These are phyloP conservation scores for Meandrina meandrites DNA, from an alignment of 92 coral and sea anemone species.

Conservation along the genomic window DNA sequence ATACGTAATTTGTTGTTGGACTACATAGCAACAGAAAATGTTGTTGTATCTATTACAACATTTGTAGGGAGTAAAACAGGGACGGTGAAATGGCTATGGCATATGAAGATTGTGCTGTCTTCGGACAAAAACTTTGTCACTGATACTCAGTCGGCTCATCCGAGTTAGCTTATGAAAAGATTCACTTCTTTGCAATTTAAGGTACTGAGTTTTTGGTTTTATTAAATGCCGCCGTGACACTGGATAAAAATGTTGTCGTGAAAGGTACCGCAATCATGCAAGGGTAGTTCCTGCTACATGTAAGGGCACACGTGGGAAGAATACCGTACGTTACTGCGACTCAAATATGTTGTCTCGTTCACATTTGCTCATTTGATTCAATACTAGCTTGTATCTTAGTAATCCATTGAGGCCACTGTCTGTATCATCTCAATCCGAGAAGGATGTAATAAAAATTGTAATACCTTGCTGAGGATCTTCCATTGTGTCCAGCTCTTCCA, in stretches of 20 bases:
- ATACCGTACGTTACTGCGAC: too few relatives aligned
- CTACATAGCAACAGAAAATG: not conserved
- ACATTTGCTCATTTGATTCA: too few relatives aligned
- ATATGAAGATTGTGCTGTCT: not conserved
- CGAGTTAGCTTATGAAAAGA: too few relatives aligned
- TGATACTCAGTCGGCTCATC: not conserved
- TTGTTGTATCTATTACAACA: too few relatives aligned
- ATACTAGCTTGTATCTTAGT: not conserved
- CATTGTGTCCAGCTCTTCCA: not conserved
- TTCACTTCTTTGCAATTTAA: too few relatives aligned
- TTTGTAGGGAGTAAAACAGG: not conserved
- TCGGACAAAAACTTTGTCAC: not conserved
- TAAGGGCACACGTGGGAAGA: too few relatives aligned
- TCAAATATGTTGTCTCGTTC: not conserved
- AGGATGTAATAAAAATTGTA: not conserved
- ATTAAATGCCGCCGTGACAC: too few relatives aligned
- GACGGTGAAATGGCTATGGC: not conserved
- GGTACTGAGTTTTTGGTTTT: not conserved
- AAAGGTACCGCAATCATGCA: not conserved
- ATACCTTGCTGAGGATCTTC: constrained; percentile 17
- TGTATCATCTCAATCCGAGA: not conserved
- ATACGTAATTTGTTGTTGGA: not conserved
- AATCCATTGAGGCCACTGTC: not conserved
- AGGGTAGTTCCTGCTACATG: too few relatives aligned
- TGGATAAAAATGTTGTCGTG: not conserved